phyloP scores from a whole-genome alignment of 2,797 vertebrate species.

The Dryobates pubescens region DNA sequence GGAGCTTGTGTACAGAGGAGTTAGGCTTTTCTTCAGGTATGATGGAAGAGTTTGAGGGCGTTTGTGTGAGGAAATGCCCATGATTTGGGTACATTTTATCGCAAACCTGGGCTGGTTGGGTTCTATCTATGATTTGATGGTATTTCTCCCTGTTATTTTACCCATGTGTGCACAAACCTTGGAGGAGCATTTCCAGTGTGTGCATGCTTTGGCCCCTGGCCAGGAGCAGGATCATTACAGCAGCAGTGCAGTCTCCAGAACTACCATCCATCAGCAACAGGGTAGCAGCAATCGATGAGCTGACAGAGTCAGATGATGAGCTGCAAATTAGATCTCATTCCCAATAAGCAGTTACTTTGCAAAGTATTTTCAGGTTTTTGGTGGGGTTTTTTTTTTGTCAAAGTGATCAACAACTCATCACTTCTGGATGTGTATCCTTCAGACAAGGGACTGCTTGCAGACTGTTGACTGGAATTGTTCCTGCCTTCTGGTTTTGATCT shows the following conservation, averaged over 20 bases:
- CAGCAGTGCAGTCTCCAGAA: not conserved
- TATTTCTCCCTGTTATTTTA: not conserved
- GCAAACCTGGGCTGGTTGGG: not conserved
- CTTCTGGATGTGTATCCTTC: conserved; percentile 19
- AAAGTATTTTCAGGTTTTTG: not conserved
- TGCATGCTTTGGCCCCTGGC: not conserved
- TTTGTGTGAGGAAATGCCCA: not conserved
- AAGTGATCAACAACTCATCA: conserved; percentile 3
- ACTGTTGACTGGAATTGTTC: conserved; percentile 23
- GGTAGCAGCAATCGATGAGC: not conserved
- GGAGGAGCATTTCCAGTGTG: fast-evolving
- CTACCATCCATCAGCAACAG: not conserved
- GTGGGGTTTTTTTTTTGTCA: not conserved
- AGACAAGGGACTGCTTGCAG: not conserved
- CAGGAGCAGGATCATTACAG: not conserved
- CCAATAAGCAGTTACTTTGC: not conserved
- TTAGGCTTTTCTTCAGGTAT: not conserved
- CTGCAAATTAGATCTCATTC: not conserved
- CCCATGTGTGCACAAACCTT: not conserved
- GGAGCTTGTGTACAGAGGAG: not conserved
- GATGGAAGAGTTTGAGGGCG: not conserved
- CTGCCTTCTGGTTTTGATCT: conserved; percentile 61
- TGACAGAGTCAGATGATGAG: not conserved
- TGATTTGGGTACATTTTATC: not conserved
- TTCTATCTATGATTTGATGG: not conserved